Percentiles rank a stretch among this genome's conserved stretches.
These are phyloP conservation scores for Oxyscelio sp. DNA, from an alignment of 2,888 invertebrate genomes.

Conservation along the genomic window DNA sequence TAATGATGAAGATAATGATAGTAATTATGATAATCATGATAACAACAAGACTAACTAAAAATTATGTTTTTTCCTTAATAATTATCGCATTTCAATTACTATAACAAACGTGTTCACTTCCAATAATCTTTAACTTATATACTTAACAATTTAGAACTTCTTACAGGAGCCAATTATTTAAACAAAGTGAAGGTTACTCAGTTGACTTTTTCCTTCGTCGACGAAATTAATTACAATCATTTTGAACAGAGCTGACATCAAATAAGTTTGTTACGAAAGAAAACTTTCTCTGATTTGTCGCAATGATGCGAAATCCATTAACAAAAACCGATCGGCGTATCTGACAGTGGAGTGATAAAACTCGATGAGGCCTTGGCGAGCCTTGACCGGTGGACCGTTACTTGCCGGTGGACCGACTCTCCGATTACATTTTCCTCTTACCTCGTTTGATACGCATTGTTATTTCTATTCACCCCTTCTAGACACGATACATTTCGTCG, in stretches of 20 bases:
- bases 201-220: no score
- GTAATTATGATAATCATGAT: no score
- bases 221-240: no score
- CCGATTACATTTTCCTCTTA: constrained; percentile 56
- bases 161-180: no score
- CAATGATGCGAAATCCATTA: constrained; percentile 51
- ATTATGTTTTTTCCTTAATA: no score
- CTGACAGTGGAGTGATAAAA: constrained; percentile 70
- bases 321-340: constrained; percentile 49
- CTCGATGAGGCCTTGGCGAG: constrained; percentile 85
- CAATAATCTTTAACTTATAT: no score
- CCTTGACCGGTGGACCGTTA: constrained; percentile 87
- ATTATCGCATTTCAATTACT: no score
- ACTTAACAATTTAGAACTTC: no score
- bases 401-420: constrained; percentile 67
- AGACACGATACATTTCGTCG: constrained; percentile 10
- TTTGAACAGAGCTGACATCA: not conserved
- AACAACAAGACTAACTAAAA: no score
- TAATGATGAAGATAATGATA: no score
- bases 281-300: constrained; percentile 51
- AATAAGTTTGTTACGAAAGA: constrained; percentile 34
- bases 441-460: constrained; percentile 46
- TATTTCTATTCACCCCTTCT: constrained; percentile 39
- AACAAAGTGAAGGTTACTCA: no score
- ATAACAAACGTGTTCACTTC: no score